Percentiles rank a stretch among this genome's conserved stretches.
Conservation (phyloP, 1,140 invertebrate species). For the Aricia agestis region DNA sequence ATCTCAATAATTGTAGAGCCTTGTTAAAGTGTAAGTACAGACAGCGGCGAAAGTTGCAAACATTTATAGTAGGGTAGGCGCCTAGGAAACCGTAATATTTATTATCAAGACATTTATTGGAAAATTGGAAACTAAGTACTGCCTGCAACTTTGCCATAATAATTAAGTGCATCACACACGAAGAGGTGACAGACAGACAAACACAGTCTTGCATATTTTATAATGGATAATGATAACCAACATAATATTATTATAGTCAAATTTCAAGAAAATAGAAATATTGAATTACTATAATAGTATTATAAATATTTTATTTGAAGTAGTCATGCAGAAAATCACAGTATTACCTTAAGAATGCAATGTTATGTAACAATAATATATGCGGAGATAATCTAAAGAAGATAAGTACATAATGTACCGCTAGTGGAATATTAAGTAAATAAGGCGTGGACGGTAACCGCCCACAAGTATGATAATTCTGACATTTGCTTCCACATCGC, state of each 20-base stretch:
- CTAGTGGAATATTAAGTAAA: constrained; percentile 5
- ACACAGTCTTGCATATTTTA: no score
- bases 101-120: no score
- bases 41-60: not conserved
- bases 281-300: no score
- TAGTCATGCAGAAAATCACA: not conserved
- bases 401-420: not conserved
- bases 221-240: no score
- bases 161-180: no score
- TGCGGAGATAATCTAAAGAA: not conserved
- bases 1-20: constrained; percentile 10
- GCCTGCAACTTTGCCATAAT: no score
- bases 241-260: no score
- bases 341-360: not conserved
- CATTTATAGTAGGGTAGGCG: not conserved
- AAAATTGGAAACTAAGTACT: no score
- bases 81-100: no score
- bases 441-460: not conserved
- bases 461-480: not conserved
- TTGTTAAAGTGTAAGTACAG: constrained; percentile 7
- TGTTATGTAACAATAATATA: not conserved
- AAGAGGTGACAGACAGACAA: no score
- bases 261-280: no score
- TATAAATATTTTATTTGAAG: not conserved
- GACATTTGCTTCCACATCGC: not conserved